Evolutionary conservation across 2,888 invertebrate species (phyloP), one percentile per base, ranked within the genome.

Genomic region (Oscheius sp.): DNA sequence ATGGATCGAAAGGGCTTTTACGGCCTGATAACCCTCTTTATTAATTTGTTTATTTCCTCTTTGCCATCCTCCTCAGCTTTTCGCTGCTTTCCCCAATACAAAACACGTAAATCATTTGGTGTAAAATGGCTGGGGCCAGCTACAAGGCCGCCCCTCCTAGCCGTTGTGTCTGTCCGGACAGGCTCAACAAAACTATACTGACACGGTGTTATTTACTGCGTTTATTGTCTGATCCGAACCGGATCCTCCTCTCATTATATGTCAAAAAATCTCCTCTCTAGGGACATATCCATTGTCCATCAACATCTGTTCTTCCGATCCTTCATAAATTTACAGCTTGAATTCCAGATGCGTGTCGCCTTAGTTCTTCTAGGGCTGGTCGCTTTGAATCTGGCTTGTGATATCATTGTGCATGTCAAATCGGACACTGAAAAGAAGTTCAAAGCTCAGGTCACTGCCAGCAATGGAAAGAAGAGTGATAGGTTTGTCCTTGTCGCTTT

Each of bases 371-470:
- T 76, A 21, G 68, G 70, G 29, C 68, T 84, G 12, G 49, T 84
- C 9, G 72, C 76, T 29, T 56, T 74, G 46, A 76, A 78, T 21
- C 58, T 81, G 13, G 83, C 84, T 9, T 87, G 87, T 75, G 84
- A 87, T 74, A 86, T 87, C 74, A 85, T 87, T 45, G 85, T 87
- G 43, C 87, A 87, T 72, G 79, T 87, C 63, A 86, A 87, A 23
- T 87, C 87, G 35, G 76, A 82, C 63, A 88, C 87, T 18, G 82
- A 79, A 61, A 85, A 81, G 64, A 81, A 81, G 72, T 87, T 87
- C 81, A 69, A 79, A 53, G 87, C 86, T 18, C 86, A 88, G 72
- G 81, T 87, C 49, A 75, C 72, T 23, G 81, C 86, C 7, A 85
- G 85, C 52, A 87, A 83, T 74, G 86, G 87, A 69, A 83, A 85